Conservation (phyloP, 2,888 invertebrate species). For the Hypomecis atomaria region DNA sequence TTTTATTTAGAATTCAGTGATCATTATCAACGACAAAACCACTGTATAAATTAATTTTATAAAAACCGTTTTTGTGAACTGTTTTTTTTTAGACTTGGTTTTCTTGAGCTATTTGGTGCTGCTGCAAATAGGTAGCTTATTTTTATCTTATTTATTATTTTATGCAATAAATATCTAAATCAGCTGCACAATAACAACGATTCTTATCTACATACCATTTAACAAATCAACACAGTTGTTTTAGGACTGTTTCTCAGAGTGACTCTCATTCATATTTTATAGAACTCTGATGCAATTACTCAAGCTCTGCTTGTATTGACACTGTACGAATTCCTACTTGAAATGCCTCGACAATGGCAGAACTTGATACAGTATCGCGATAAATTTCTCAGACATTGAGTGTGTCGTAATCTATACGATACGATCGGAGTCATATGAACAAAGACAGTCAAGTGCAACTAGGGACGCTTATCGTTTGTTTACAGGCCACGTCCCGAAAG, state of each 20-base stretch:
- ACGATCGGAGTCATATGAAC: conserved; percentile 62
- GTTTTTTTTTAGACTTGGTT: background rate
- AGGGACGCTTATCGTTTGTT: conserved; percentile 68
- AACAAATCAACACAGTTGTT: too few species aligned
- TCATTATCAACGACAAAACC: too few species aligned
- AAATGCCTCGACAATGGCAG: conserved; percentile 37
- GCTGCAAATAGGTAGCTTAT: too few species aligned
- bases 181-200: too few species aligned
- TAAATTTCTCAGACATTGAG: conserved; percentile 59
- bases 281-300: background rate
- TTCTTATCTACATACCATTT: too few species aligned
- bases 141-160: too few species aligned
- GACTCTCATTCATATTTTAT: too few species aligned
- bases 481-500: conserved; percentile 62
- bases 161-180: too few species aligned
- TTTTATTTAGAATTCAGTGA: too few species aligned
- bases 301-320: background rate
- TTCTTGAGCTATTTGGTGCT: background rate
- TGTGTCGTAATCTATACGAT: conserved; percentile 58
- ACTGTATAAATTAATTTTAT: too few species aligned
- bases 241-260: too few species aligned
- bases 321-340: background rate
- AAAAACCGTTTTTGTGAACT: too few species aligned
- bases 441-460: conserved; percentile 59
- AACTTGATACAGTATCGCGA: conserved; percentile 55